phyloP scores from a whole-genome alignment of 2,888 invertebrate species.

The Luperina testacea region DNA sequence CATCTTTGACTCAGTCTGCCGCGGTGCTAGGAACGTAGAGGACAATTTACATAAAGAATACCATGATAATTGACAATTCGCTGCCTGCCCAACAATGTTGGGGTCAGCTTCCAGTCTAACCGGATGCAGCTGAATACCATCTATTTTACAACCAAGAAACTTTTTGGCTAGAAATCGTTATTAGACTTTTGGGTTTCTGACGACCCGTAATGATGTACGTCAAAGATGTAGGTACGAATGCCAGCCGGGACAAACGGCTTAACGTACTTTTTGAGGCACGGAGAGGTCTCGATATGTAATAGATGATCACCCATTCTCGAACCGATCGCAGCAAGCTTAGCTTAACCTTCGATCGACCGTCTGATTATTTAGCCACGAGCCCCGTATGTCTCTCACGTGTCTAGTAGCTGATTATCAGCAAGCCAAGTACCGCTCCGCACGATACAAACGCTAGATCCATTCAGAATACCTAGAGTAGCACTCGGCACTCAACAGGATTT shows the following conservation, averaged over 20 bases:
- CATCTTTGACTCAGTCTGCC: too few species aligned
- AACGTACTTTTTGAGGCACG: background rate
- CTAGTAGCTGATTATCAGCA: slow-evolving; percentile 11
- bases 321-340: background rate
- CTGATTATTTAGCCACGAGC: background rate
- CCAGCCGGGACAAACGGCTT: too few species aligned
- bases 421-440: slow-evolving; percentile 13
- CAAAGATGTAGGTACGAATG: too few species aligned
- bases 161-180: background rate
- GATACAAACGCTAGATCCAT: slow-evolving; percentile 42
- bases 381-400: background rate
- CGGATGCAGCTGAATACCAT: too few species aligned
- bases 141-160: background rate
- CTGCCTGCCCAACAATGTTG: too few species aligned
- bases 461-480: slow-evolving; percentile 38
- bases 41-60: too few species aligned
- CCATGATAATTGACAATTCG: too few species aligned
- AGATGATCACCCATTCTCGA: background rate
- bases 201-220: background rate
- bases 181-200: background rate
- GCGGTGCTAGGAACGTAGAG: too few species aligned
- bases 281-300: background rate
- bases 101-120: too few species aligned
- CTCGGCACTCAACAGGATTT: slow-evolving; percentile 47
- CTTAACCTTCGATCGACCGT: background rate